A percentile compares a stretch with the other conserved stretches of the same genome.
phyloP scores from a whole-genome alignment of 2,888 invertebrate genomes.

The Pterobdella sp. region DNA sequence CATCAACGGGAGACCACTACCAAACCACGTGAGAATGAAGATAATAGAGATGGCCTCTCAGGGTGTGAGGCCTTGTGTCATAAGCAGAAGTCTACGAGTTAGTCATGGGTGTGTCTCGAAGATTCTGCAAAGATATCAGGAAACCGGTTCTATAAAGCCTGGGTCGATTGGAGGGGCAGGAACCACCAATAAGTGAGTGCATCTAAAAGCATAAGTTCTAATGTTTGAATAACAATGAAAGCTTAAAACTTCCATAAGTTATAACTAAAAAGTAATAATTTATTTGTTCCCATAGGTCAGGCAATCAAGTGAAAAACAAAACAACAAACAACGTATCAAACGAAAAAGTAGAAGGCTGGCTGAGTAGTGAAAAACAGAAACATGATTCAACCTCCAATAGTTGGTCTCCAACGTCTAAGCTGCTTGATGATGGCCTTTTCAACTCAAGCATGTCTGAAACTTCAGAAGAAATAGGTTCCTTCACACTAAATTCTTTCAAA shows the following conservation, averaged over 20 bases:
- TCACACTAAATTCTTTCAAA: no score
- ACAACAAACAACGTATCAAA: background rate
- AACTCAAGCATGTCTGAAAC: constrained; percentile 14
- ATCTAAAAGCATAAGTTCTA: no score
- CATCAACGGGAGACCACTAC: constrained; percentile 82
- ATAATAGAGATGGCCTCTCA: constrained; percentile 93
- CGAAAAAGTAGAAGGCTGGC: background rate
- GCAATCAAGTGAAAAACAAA: background rate
- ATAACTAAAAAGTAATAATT: background rate
- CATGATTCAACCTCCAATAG: background rate
- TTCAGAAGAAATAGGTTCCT: constrained; percentile 13
- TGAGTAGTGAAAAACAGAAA: background rate
- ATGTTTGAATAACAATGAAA: no score
- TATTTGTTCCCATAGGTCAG: background rate
- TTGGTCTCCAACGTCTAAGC: background rate
- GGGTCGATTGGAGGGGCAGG: constrained; percentile 63
- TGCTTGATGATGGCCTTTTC: background rate
- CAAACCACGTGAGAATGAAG: constrained; percentile 85
- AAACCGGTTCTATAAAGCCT: constrained; percentile 87
- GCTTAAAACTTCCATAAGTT: no score
- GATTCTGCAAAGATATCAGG: constrained; percentile 59
- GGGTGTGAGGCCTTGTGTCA: constrained; percentile 88
- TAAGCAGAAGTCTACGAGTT: constrained; percentile 86
- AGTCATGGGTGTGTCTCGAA: constrained; percentile 96
- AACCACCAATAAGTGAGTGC: constrained; percentile 6